Evolutionary conservation across 2,888 invertebrate species (phyloP).

Genomic region (Augochlorella aurata): DNA sequence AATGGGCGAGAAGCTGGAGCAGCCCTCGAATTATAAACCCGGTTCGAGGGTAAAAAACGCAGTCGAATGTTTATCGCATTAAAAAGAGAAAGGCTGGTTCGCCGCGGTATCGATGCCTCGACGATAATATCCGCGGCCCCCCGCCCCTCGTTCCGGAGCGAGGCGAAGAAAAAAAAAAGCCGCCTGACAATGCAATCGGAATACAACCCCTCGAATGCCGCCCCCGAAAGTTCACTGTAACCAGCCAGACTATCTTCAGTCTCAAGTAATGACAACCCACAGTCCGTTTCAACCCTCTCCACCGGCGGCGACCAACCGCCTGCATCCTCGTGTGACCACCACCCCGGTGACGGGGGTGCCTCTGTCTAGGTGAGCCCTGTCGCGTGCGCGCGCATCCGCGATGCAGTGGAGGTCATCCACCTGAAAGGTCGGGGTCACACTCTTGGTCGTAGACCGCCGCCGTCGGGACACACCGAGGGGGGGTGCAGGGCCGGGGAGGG

Average conservation of each 20-base stretch:
- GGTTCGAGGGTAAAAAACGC: background rate
- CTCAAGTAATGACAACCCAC: constrained; percentile 54
- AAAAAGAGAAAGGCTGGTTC: background rate
- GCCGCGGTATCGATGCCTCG: background rate
- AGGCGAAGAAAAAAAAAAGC: background rate
- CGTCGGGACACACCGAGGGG: constrained; percentile 53
- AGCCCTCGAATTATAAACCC: background rate
- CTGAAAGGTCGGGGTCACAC: constrained; percentile 82
- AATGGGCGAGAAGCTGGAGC: background rate
- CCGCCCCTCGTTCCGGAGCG: background rate
- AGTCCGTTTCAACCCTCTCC: constrained; percentile 45
- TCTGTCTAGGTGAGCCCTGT: constrained; percentile 68
- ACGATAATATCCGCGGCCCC: constrained; percentile 1
- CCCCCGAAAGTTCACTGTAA: constrained; percentile 46
- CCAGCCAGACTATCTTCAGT: constrained; percentile 58
- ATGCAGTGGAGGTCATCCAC: constrained; percentile 82
- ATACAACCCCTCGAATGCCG: constrained; percentile 26
- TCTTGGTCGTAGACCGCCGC: constrained; percentile 72
- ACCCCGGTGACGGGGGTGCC: constrained; percentile 27
- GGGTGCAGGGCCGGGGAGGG: background rate
- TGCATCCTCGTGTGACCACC: constrained; percentile 38
- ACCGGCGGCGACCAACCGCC: constrained; percentile 20
- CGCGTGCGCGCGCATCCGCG: constrained; percentile 76
- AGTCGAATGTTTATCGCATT: background rate
- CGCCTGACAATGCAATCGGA: constrained; percentile 39